These are phyloP conservation scores for Adrianichthys oophorus DNA, from an alignment of 2,797 vertebrate genomes.

Conservation along the genomic window DNA sequence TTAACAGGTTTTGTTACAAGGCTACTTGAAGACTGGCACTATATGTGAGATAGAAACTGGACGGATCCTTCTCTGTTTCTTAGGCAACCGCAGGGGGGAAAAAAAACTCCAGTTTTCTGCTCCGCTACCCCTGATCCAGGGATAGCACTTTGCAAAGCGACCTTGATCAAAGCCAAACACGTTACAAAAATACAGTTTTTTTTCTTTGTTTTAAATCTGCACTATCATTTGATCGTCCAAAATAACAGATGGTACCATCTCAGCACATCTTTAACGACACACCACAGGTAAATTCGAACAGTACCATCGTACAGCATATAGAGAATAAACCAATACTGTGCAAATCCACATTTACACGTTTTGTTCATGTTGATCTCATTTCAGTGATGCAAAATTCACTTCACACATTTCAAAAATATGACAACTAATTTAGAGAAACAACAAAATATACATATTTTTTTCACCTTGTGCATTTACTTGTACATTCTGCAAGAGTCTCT, in stretches of 20 bases:
- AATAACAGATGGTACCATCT: conserved; percentile 44
- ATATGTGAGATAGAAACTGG: conserved; percentile 78
- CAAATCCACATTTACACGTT: conserved; percentile 73
- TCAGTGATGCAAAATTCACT: conserved; percentile 63
- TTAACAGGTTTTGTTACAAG: conserved; percentile 76
- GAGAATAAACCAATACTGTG: conserved; percentile 82
- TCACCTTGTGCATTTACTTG: conserved; percentile 73
- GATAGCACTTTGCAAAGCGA: conserved; percentile 55
- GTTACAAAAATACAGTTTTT: conserved; percentile 65
- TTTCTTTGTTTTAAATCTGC: conserved; percentile 36
- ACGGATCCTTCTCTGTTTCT: conserved; percentile 64
- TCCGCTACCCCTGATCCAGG: conserved; percentile 10
- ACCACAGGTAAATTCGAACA: conserved; percentile 66
- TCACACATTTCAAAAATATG: conserved; percentile 62
- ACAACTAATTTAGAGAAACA: conserved; percentile 70
- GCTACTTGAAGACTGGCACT: conserved; percentile 85
- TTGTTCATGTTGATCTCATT: conserved; percentile 63
- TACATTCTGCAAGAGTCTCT: conserved; percentile 70
- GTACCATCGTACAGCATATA: conserved; percentile 68
- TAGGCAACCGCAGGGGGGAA: conserved; percentile 57
- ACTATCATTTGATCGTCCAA: conserved; percentile 79
- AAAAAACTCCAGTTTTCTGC: conserved; percentile 20
- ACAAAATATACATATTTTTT: conserved; percentile 73
- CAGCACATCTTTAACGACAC: conserved; percentile 66
- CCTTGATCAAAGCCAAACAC: conserved; percentile 62